Base-by-base conservation (phyloP, 2,797 vertebrate species). In the Cetoscarus ocellatus region DNA sequence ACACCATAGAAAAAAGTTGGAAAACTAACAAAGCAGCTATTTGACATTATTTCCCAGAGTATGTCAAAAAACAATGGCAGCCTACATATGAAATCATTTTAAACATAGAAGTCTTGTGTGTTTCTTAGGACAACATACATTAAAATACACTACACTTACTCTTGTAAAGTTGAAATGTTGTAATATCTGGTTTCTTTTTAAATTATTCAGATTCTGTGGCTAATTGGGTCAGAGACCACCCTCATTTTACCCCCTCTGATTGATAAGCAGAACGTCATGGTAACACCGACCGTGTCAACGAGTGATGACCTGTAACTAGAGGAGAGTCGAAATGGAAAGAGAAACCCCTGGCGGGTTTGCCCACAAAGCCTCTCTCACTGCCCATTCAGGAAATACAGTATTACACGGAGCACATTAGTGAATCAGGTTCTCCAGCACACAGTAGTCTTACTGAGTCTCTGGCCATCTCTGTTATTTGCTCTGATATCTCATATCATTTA, bases 261-360 rank as follows among this genome's bases (percentile, higher is more conserved):
- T 19, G 68, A 74, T 57, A 17, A 27, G 19, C 34, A 51, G 17
- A 57, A 18, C 8, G 38, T 55, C 1, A 39, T 35, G 54, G 60
- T 78, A 60, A 73, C 1, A 10, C 58, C 64, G 55, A 84, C 73
- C 38, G 63, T 69, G 76, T 85, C 76, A 75, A 73, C 51, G 17
- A 66, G 68, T 73, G 55, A 79, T 76, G 76, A 67, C 62, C 60
- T 83, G 82, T 89, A 92, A 92, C 75, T 58, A 76, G 80, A 91
- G 85, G 39, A 86, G 82, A 27, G 64, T 39, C 48, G 70, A 57
- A 44, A 54, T 58, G 19, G 73, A 75, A 85, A 83, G 63, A 58
- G 50, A 75, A 73, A 87, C 67, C 80, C 74, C 1, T 0, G 3
- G 61, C 66, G 77, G 70, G 43, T 76, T 84, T 73, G 76, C 54